Evolutionary conservation across 2,113 vertebrate genomes (phyloP).

Genomic region (Cacatua alba): DNA sequence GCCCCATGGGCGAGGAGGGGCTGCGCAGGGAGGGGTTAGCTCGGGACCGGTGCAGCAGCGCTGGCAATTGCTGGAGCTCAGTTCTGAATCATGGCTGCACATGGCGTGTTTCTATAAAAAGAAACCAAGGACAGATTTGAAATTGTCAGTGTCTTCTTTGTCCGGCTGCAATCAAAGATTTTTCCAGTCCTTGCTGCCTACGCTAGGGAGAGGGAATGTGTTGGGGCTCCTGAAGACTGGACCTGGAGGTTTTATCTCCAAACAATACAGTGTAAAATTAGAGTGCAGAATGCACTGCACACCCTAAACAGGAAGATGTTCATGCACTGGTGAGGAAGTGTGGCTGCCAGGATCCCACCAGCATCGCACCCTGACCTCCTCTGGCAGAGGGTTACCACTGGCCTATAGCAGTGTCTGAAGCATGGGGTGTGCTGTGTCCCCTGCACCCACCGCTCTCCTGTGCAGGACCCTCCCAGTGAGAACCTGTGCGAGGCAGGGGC

Average conservation of each 20-base stretch:
- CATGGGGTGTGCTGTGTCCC: background rate
- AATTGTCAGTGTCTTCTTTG: conserved; percentile 1
- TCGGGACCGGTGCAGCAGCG: background rate
- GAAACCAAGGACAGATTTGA: conserved; percentile 54
- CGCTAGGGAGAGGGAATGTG: background rate
- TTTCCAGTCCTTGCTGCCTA: background rate
- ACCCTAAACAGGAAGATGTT: background rate
- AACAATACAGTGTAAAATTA: background rate
- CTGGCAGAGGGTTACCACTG: background rate
- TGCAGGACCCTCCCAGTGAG: background rate
- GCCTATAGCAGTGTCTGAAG: fast-evolving
- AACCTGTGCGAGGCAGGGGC: background rate
- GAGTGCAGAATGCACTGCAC: background rate
- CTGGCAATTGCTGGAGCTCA: background rate
- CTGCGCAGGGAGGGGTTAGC: background rate
- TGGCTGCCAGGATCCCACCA: background rate
- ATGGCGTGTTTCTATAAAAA: conserved; percentile 58
- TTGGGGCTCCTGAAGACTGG: background rate
- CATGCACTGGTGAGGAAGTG: background rate
- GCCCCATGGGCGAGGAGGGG: background rate
- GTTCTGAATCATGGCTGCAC: conserved; percentile 38
- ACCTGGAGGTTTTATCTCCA: background rate
- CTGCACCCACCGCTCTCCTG: background rate
- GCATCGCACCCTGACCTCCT: background rate
- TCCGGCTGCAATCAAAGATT: background rate